These are phyloP conservation scores for Callipepla squamata DNA, from an alignment of 2,113 vertebrate genomes.

Conservation along the genomic window DNA sequence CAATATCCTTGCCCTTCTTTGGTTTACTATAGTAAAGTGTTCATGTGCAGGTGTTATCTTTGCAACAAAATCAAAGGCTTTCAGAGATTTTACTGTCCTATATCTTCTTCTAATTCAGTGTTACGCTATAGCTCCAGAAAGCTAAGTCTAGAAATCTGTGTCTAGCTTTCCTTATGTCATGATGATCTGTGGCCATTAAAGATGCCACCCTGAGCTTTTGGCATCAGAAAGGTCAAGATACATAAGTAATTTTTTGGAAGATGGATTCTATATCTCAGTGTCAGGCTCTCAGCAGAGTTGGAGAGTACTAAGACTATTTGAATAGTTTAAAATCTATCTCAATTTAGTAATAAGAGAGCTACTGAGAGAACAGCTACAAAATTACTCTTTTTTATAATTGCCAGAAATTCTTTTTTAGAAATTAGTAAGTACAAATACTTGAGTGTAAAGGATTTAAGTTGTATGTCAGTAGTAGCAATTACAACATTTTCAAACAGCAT, in stretches of 20 bases:
- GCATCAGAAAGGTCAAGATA: background rate
- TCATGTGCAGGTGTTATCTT: background rate
- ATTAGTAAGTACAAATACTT: background rate
- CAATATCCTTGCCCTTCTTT: background rate
- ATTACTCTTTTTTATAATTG: background rate
- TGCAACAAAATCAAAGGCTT: background rate
- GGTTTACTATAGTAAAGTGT: accelerated
- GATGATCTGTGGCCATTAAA: background rate
- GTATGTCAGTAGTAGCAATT: background rate
- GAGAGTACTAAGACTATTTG: background rate
- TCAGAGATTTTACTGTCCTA: background rate
- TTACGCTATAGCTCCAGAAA: background rate
- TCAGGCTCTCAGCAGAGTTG: background rate
- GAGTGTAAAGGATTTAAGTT: background rate
- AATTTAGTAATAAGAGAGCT: background rate
- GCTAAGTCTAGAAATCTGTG: background rate
- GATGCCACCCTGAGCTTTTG: background rate
- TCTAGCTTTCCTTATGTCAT: background rate
- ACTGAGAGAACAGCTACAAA: background rate
- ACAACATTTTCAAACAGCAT: background rate
- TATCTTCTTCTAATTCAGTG: background rate
- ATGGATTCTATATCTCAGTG: background rate
- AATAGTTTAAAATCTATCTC: background rate
- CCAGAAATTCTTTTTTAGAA: background rate
- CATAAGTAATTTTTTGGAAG: background rate